These are phyloP conservation scores for Sinotaia quadrata DNA, from an alignment of 2,888 invertebrate genomes.

Conservation along the genomic window DNA sequence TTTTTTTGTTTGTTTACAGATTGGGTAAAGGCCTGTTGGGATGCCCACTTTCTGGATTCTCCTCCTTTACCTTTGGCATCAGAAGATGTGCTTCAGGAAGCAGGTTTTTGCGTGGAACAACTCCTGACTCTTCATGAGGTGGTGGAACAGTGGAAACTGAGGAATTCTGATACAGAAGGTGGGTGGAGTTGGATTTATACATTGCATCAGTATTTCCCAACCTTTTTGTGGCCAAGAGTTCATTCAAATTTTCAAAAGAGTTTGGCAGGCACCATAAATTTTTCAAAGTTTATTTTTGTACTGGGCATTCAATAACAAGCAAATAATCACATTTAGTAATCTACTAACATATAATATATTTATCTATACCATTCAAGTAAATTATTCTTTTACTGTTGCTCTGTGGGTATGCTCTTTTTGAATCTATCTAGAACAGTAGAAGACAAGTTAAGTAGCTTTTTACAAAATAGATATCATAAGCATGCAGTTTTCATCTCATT, in stretches of 20 bases:
- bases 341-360: too few relatives aligned
- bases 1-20: slow-evolving; percentile 55
- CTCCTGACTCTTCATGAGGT: slow-evolving; percentile 41
- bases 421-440: not conserved
- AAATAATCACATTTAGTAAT: too few relatives aligned
- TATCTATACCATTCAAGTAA: too few relatives aligned
- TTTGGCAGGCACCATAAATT: too few relatives aligned
- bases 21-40: slow-evolving; percentile 77
- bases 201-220: not conserved
- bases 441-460: not conserved
- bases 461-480: too few relatives aligned
- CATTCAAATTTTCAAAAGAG: too few relatives aligned
- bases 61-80: slow-evolving; percentile 74
- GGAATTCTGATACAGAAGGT: slow-evolving; percentile 19
- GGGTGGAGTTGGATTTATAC: not conserved
- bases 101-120: slow-evolving; percentile 29
- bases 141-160: slow-evolving; percentile 45
- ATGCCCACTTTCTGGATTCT: slow-evolving; percentile 77
- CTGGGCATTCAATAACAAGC: too few relatives aligned
- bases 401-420: too few relatives aligned
- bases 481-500: too few relatives aligned
- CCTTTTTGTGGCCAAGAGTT: too few relatives aligned
- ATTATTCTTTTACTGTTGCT: not conserved
- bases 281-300: too few relatives aligned
- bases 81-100: slow-evolving; percentile 72